Base-by-base conservation (phyloP, 2,888 invertebrate genomes). In the Rotaria socialis region DNA sequence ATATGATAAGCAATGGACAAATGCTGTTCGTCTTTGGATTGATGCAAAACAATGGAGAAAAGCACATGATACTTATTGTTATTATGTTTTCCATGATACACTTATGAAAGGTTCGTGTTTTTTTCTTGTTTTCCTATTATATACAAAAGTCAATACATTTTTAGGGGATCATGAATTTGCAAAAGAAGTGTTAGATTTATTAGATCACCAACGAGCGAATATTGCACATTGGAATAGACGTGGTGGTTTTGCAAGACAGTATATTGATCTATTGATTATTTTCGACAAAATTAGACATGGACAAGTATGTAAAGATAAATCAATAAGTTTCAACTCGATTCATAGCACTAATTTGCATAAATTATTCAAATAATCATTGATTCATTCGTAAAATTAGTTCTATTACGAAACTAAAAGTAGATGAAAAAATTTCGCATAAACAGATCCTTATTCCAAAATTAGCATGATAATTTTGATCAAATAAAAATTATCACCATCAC, bases 31-130 rank as follows among this genome's bases (percentile, higher is more conserved):
- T 24, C 80, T 80, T 80, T 80, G 80, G 80, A 47, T 80, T 24
- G 10, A 80, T n/a, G 80, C 80, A 8, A 80, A 80, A 80, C 43
- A 47, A 80, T 80, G 43, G 43, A 43, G 80, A 47, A 22, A 41
- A 47, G 47, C 80, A 80, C 80, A 80, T 80, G 80, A 80, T 47
- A 43, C n/a, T 43, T 80, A 80, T 47, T 80, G 80, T 80, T 14
- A 80, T 80, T 47, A 80, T 47, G 47, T 80, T n/a, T 80, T 80
- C 47, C 80, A 80, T 80, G 80, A 80, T 47, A 80, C 80, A 47
- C 47, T 80, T 24, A 3, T 80, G 24, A 43, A 47, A 80, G 80
- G 80, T 80, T 67, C 27, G 10, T 24, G 24, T 2, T 80, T 80
- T n/a, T 10, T 3, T 16, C 19, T 67, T 35, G 24, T 52, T 52